Evolutionary conservation across 1,140 invertebrate species (phyloP), one percentile per base, ranked within the genome.

Genomic region (Polypedilum pembai): DNA sequence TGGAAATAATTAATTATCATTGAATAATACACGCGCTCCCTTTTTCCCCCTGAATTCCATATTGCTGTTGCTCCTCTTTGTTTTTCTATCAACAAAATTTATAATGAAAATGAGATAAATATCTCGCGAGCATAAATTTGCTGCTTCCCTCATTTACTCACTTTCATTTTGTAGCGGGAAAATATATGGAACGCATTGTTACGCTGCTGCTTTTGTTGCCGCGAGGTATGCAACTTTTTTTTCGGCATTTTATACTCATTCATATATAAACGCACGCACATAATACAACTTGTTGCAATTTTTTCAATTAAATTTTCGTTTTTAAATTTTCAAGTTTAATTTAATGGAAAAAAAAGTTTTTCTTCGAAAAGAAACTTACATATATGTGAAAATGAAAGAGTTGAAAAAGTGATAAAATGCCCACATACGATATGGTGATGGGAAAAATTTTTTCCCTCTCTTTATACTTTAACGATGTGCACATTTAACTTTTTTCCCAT

Each of bases 121-220:
- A 69, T 69, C 65, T 69, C 65, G 65, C 65, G 65, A 69, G 18
- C 17, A 69, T 18, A 69, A 69, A 69, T 69, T 69, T 69, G 65
- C 5, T 69, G 5, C 20, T 69, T 21, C 17, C 65, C 17, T 69
- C 17, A 7, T 69, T 66, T 69, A 8, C 65, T 69, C 17, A 18
- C n/a, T 69, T 69, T 69, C 24, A 33, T 5, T 33, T 33, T 33
- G 5, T 33, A 33, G 45, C 45, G 24, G 5, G 45, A 12, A 56
- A 56, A 33, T 33, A 33, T 33, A 5, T 3, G 24, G 45, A 56
- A n/a, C 45, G 45, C 45, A 56, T 56, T 56, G 45, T 56, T 56
- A 12, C n/a, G 45, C 12, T 56, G 45, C 45, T n/a, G 45, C 45
- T 56, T 56, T n/a, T 56, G 45, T n/a, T 56, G 45, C 45, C 45